phyloP scores from a whole-genome alignment of 2,113 vertebrate species.

The Phalacrocorax pelagicus region DNA sequence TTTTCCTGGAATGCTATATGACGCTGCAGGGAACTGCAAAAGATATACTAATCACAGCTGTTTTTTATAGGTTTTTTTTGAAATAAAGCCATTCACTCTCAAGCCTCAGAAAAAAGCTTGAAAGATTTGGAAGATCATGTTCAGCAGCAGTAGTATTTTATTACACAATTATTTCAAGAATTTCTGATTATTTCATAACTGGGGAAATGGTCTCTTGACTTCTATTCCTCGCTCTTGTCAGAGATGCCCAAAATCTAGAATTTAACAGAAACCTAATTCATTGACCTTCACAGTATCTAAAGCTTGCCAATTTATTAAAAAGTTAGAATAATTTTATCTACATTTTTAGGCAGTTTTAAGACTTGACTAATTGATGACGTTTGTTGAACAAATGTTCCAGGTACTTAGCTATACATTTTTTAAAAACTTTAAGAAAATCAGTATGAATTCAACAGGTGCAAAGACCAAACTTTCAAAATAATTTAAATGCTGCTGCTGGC shows the following conservation, averaged over 20 bases:
- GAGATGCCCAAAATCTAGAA: neutral
- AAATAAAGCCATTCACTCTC: neutral
- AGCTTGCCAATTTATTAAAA: neutral
- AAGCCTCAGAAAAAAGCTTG: neutral
- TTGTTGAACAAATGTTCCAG: neutral
- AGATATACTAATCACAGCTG: neutral
- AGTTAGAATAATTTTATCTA: neutral
- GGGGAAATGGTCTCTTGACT: neutral
- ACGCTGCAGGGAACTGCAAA: neutral
- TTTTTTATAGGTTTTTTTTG: neutral
- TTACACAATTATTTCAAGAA: neutral
- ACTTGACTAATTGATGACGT: neutral
- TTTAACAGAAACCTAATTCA: neutral
- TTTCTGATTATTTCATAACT: neutral
- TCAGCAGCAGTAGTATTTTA: neutral
- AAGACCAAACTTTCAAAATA: neutral
- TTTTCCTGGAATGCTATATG: neutral
- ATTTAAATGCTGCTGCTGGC: neutral
- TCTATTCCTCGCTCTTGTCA: neutral
- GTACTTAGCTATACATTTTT: neutral
- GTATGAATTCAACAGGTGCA: neutral
- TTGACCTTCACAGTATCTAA: neutral
- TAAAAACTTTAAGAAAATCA: neutral
- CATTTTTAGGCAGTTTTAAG: neutral
- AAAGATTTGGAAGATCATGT: neutral